Evolutionary conservation across 30 jellyfish, hydroid and myxozoan genomes (phyloP), one percentile per base, ranked within the genome.

Genomic region (Sanderia malayensis): DNA sequence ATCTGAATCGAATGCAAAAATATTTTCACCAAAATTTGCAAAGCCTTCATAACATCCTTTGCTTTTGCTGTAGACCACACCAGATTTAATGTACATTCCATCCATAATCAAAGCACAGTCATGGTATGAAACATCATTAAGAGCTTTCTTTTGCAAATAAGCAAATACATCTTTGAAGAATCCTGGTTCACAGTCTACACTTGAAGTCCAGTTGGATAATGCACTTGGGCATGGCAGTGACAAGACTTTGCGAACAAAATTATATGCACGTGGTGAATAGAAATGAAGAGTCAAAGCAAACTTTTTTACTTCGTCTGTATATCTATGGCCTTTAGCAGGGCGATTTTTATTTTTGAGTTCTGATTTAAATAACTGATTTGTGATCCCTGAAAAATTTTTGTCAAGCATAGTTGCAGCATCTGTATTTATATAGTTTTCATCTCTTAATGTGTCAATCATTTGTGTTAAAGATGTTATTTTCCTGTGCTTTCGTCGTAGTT

Each of bases 241-340:
- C 15, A 61, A 30, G 23, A 61, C 11, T 15, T 28, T 61, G 24
- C 74, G 25, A 19, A 61, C 62, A 61, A 61, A 24, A 28, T 61
- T 61, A 23, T 61, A 61, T 61, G 74, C 74, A 4, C 74, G 6
- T 4, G 74, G 74, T 23, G 62, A 61, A 28, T 61, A 61, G 55
- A 61, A 61, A 61, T 61, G 23, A 6, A 29, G 74, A 2, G 74
- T 61, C 19, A 61, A 6, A 21, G 47, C 74, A 67, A 67, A 67
- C 44, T 61, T 61, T 29, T 61, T 61, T 15, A 61, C 74, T 2
- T 25, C 74, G 10, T 61, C 74, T 21, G 58, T 21, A 30, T 61
- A 61, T 61, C 74, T 25, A 15, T 29, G 25, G 6, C 74, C 74
- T 30, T 61, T 25, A 18, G 46, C 55, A 15, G 25, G 47, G 7